Evolutionary conservation across 2,888 invertebrate genomes (phyloP), one percentile per base, ranked within the genome.

Genomic region (Andrena bucephala): DNA sequence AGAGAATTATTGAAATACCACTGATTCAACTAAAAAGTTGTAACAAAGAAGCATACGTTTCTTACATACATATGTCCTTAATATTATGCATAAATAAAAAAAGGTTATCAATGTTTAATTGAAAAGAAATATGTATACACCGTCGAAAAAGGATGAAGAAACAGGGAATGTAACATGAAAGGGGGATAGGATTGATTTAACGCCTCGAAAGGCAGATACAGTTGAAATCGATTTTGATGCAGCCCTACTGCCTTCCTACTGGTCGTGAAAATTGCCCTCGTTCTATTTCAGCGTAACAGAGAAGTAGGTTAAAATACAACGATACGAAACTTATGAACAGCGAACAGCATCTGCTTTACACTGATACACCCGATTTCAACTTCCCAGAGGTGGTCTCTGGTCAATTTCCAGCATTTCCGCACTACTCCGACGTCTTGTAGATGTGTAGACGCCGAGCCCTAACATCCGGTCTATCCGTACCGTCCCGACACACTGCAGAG

Each of bases 221-320:
- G 81, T 73, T 75, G 77, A 79, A 84, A 88, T 88, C 88, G 88
- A 88, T 88, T 88, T 86, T 85, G 87, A 84, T 88, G 85, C 88
- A 88, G 82, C 85, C 81, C 80, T 67, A 63, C 77, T 54, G 72
- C 80, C 77, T 81, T 68, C 70, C 76, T 84, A 57, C 76, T 73
- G 83, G 72, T 83, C 82, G 78, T 85, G 87, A 88, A 88, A 88
- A 88, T 87, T 85, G 85, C 87, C 88, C 88, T 82, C 88, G 85
- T 88, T 87, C 85, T 76, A 87, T 88, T 88, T 87, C 87, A 84
- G 77, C 77, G 76, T 63, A 77, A 80, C 78, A 66, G 67, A 59
- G 83, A 87, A 85, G 81, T 88, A 85, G 88, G 87, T 88, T 88
- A 84, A 88, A 88, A 88, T 88, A 88, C 80, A 83, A 68, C 77